Evolutionary conservation across 1,140 invertebrate genomes (phyloP), one percentile per base, ranked within the genome.

Genomic region (Euschistus heros): DNA sequence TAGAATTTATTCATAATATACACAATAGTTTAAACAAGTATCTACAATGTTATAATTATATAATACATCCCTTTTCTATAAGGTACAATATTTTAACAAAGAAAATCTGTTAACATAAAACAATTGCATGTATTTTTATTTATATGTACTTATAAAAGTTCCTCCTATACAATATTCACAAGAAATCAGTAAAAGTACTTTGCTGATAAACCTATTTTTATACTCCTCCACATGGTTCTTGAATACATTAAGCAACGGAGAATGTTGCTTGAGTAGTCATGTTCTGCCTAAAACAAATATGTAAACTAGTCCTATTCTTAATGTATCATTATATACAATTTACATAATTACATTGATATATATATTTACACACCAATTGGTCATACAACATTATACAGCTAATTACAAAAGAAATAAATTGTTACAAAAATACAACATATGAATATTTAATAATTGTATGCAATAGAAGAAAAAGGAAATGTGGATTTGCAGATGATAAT

Each of bases 271-370:
- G 67, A n/a, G 50, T 50, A 17, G 62, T 68, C 47, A 68, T 54
- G 37, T 62, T 68, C 44, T 68, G 67, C 63, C 67, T 68, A 61
- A 33, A 65, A 65, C 63, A 64, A 62, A 68, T 37, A 63, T 37
- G 33, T 46, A 13, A 20, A 54, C 46, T 54, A 64, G 42, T 50
- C 63, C 63, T 46, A 18, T 42, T 55, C 15, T 33, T 26, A 30
- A 50, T 52, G 18, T 20, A 50, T 20, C 18, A 37, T 24, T 20
- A 17, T 18, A 62, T 42, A 54, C 61, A 30, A 33, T 46, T 18
- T 44, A 37, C 26, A 66, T 47, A 47, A 22, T 30, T 50, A 27
- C n/a, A 46, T 42, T 62, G 17, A 46, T 37, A 42, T 22, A 46
- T 42, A 18, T 62, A 37, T 44, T n/a, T 46, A 37, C n/a, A 30